Evolutionary conservation across 2,888 invertebrate genomes (phyloP).

Genomic region (Chorisops tibialis): DNA sequence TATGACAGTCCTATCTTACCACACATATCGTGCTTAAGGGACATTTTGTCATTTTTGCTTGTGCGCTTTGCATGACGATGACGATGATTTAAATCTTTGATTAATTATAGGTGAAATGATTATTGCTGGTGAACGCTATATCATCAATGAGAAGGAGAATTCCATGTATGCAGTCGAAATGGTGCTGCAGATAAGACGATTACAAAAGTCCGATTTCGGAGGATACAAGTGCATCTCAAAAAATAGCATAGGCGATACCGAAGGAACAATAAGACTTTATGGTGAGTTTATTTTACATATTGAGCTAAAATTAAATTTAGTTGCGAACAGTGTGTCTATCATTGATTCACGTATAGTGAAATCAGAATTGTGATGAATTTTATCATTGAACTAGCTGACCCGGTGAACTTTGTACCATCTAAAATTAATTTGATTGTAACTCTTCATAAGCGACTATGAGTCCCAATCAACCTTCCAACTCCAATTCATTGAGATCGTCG

Average conservation of each 20-base stretch:
- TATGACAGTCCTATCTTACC: neutral
- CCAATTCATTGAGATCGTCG: no score
- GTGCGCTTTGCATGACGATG: neutral
- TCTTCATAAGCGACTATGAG: no score
- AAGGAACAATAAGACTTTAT: constrained; percentile 83
- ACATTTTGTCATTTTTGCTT: neutral
- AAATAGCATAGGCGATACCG: constrained; percentile 88
- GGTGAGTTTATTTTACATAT: constrained; percentile 59
- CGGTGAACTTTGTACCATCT: no score
- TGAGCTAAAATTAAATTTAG: no score
- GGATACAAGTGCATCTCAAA: constrained; percentile 90
- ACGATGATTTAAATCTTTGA: constrained; percentile 27
- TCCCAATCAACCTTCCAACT: no score
- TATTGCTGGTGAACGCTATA: constrained; percentile 80
- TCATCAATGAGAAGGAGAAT: constrained; percentile 74
- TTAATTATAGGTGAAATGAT: constrained; percentile 78
- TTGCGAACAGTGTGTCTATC: no score
- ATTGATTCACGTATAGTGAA: no score
- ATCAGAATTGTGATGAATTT: no score
- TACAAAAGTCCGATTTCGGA: constrained; percentile 74
- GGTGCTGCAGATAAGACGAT: constrained; percentile 70
- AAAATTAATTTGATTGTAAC: no score
- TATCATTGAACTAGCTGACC: no score
- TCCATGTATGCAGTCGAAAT: constrained; percentile 84
- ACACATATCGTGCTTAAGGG: neutral